phyloP scores from a whole-genome alignment of 2,888 invertebrate species.

The Ornithoptera alexandrae region DNA sequence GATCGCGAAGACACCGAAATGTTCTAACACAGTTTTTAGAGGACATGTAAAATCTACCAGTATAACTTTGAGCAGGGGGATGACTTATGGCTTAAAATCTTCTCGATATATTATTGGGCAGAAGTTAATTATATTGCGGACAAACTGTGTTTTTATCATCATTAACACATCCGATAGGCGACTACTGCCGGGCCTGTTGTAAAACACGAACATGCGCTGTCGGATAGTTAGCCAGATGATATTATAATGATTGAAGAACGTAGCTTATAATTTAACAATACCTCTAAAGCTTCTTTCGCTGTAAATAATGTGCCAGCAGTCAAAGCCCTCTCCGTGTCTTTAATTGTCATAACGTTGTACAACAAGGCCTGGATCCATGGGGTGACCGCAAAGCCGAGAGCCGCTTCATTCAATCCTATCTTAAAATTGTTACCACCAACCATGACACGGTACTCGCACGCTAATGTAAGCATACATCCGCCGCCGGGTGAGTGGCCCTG shows the following conservation, averaged over 20 bases:
- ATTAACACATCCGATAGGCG: no score
- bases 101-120: no score
- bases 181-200: no score
- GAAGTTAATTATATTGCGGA: no score
- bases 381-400: constrained; percentile 85
- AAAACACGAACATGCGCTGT: no score
- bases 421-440: constrained; percentile 47
- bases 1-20: no score
- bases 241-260: not conserved
- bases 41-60: no score
- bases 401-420: constrained; percentile 89
- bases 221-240: no score
- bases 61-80: no score
- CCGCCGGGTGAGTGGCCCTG: constrained; percentile 73
- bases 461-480: constrained; percentile 81
- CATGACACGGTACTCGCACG: constrained; percentile 85
- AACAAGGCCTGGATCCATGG: constrained; percentile 80
- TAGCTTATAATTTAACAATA: constrained; percentile 23
- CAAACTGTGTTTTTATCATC: no score
- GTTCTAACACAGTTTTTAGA: no score
- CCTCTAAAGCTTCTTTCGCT: constrained; percentile 83
- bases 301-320: constrained; percentile 83
- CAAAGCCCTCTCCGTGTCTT: constrained; percentile 84
- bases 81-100: no score
- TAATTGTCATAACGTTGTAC: constrained; percentile 75